A percentile compares a stretch with the other conserved stretches of the same genome.
phyloP scores from a whole-genome alignment of 2,888 invertebrate species.

The Melanostoma mellinum region DNA sequence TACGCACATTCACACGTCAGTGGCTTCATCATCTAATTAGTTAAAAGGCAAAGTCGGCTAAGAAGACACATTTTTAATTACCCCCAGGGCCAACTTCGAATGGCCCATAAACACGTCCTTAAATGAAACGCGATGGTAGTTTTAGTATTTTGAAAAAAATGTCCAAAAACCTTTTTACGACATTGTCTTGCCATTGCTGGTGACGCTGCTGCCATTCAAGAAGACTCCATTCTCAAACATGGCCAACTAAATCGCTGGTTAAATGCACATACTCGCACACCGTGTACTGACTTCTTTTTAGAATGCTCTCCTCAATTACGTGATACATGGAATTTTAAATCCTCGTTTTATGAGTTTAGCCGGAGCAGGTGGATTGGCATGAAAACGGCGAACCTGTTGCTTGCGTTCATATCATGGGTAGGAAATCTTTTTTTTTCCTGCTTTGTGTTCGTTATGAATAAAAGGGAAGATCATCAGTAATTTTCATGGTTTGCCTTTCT shows the following conservation, averaged over 20 bases:
- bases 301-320: constrained; percentile 61
- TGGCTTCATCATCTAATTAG: constrained; percentile 9
- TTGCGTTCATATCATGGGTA: constrained; percentile 6
- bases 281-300: constrained; percentile 9
- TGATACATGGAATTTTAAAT: constrained; percentile 67
- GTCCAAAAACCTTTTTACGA: constrained; percentile 48
- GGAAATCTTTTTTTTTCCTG: constrained; percentile 16
- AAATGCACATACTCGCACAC: constrained; percentile 27
- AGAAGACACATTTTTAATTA: constrained; percentile 47
- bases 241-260: constrained; percentile 41
- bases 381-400: constrained; percentile 52
- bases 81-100: constrained; percentile 51
- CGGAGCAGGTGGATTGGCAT: constrained; percentile 37
- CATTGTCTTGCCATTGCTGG: constrained; percentile 11
- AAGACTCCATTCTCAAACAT: neutral
- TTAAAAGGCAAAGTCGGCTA: neutral
- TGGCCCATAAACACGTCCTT: constrained; percentile 71
- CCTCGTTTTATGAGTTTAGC: constrained; percentile 51
- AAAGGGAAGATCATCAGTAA: constrained; percentile 54
- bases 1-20: constrained; percentile 52
- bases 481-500: constrained; percentile 48
- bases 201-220: neutral
- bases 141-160: constrained; percentile 31
- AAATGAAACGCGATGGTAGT: constrained; percentile 45
- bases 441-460: neutral